Conservation (phyloP, 2,888 invertebrate species). For the Brachyptera putata region DNA sequence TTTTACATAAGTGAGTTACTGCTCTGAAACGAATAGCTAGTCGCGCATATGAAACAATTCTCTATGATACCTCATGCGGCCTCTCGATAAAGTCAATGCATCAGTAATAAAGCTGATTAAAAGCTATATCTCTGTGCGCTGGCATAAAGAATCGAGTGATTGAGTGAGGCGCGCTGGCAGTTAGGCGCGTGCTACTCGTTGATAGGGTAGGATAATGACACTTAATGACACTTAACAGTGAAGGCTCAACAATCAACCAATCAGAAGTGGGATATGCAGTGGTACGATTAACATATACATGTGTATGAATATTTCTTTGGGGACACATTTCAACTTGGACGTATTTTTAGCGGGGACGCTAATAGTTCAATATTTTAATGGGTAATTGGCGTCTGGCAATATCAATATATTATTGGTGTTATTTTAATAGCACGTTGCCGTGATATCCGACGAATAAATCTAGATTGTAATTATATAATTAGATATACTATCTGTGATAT, state of each 20-base stretch:
- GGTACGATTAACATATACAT: neutral
- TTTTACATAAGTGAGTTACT: slow-evolving; percentile 20
- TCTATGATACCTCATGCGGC: slow-evolving; percentile 24
- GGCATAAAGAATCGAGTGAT: slow-evolving; percentile 26
- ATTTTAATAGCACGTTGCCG: slow-evolving; percentile 9
- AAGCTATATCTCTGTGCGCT: neutral
- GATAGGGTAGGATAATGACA: slow-evolving; percentile 30
- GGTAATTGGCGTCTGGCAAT: neutral
- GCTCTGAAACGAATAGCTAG: neutral
- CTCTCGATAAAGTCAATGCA: slow-evolving; percentile 33
- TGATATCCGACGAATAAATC: neutral
- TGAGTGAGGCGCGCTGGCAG: slow-evolving; percentile 24
- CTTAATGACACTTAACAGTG: slow-evolving; percentile 29
- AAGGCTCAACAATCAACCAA: no score
- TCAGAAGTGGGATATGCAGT: no score
- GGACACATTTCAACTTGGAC: slow-evolving; percentile 26
- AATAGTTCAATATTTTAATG: slow-evolving; percentile 6
- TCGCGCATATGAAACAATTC: neutral
- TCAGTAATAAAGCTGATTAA: slow-evolving; percentile 33
- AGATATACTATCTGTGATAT: no score
- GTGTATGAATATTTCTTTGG: slow-evolving; percentile 25
- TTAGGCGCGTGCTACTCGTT: slow-evolving; percentile 24
- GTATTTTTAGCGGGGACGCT: slow-evolving; percentile 6
- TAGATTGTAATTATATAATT: no score
- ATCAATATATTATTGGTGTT: slow-evolving; percentile 5